Percentiles rank a stretch among this genome's conserved stretches.
These are phyloP conservation scores for Valencia hispanica DNA, from an alignment of 2,797 vertebrate species.

Conservation along the genomic window DNA sequence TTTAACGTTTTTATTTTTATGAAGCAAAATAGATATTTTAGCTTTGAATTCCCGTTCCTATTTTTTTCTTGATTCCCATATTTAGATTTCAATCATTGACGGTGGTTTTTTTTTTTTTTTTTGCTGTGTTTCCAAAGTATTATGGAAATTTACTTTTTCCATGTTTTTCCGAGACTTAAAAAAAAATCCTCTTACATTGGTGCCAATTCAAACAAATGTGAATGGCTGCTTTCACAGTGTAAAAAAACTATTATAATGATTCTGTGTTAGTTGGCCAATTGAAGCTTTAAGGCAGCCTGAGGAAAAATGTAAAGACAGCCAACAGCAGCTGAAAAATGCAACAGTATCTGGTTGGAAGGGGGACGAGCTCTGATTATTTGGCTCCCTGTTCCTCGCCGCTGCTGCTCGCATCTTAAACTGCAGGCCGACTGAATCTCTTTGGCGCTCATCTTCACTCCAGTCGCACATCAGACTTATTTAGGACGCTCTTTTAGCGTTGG, in stretches of 20 bases:
- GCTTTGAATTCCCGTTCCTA: too few species aligned
- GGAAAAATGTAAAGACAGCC: background rate
- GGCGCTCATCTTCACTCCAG: background rate
- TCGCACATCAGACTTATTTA: background rate
- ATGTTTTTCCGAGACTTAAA: background rate
- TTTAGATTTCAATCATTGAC: background rate
- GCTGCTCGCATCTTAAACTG: background rate
- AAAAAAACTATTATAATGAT: background rate
- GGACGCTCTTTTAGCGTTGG: background rate
- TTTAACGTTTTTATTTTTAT: too few species aligned
- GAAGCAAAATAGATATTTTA: background rate
- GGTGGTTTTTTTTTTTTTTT: background rate
- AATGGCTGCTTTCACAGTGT: background rate
- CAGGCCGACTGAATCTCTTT: background rate
- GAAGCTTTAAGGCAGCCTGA: background rate
- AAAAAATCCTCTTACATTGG: too few species aligned
- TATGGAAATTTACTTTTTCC: background rate
- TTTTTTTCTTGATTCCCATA: background rate
- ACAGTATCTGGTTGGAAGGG: background rate
- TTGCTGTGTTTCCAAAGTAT: background rate
- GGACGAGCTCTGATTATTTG: background rate
- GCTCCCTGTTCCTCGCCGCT: background rate
- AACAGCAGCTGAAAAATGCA: constrained; percentile 7
- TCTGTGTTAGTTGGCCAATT: background rate
- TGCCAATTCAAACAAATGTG: background rate